Evolutionary conservation across 2,113 vertebrate species (phyloP), one percentile per base, ranked within the genome.

Genomic region (Struthio camelus): DNA sequence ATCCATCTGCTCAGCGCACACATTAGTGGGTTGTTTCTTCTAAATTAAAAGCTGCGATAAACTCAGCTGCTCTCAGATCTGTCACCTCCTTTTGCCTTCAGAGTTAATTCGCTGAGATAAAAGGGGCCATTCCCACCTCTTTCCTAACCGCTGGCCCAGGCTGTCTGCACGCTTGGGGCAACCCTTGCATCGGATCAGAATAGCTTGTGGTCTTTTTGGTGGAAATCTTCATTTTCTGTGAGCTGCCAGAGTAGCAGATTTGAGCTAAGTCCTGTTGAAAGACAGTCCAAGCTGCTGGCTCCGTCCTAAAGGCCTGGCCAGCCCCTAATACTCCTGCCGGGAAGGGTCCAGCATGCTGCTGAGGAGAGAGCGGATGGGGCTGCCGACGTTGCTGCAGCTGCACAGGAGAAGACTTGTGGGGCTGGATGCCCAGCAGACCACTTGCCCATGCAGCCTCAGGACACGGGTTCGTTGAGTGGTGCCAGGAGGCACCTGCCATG

Each of bases 21-120:
- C 85, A 25, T 90, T 82, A 85, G 58, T 6, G 1, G 58, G 75
- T 89, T 94, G 91, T 85, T 97, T 83, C 85, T 85, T 62, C 81
- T 93, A 50, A 91, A 87, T 9, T 58, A 87, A 91, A 94, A 91
- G 75, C 91, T 93, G 79, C n/a, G 58, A 90, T 88, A 83, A 93
- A 94, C 93, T 96, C 89, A 80, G 79, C 94, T 76, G 84, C 77
- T 89, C 51, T 71, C 4, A 0, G 32, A 65, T 96, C 73, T 4
- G 0, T 62, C 93, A 53, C 50, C 46, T 14, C 38, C 79, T 54
- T 87, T 61, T n/a, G 58, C 51, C 53, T 24, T 66, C 0, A 0
- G 69, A 89, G 44, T 76, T 91, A 75, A 79, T 56, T 87, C 56
- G 18, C 65, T 23, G 65, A 71, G 84, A 69, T 87, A 70, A 69